Conservation (phyloP, 1,140 invertebrate species). For the Drosophila pectinifera region DNA sequence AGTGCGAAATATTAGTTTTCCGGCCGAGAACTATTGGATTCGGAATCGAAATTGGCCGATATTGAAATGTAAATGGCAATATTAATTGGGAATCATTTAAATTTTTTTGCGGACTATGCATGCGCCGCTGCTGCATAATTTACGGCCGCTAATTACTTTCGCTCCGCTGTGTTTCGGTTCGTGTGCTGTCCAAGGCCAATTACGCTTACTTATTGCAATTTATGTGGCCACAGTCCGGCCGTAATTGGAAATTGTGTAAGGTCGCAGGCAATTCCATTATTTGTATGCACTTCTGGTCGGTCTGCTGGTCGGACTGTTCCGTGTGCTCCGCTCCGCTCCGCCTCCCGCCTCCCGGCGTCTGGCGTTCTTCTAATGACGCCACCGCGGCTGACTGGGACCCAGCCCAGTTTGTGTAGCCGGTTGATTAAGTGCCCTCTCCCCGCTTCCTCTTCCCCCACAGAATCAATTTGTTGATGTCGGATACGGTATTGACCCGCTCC, state of each 20-base stretch:
- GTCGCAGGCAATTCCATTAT: slow-evolving; percentile 47
- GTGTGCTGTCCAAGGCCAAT: slow-evolving; percentile 51
- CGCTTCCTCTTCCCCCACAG: slow-evolving; percentile 5
- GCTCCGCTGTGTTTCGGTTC: slow-evolving; percentile 38
- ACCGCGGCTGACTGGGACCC: slow-evolving; percentile 12
- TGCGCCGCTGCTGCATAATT: slow-evolving; percentile 42
- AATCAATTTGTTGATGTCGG: slow-evolving; percentile 47
- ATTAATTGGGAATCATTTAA: slow-evolving; percentile 55
- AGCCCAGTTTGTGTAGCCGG: slow-evolving; percentile 38
- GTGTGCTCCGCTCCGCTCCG: neutral
- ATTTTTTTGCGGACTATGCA: slow-evolving; percentile 34
- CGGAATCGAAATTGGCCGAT: slow-evolving; percentile 18
- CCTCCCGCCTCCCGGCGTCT: neutral
- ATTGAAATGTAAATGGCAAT: slow-evolving; percentile 51
- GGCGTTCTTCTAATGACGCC: slow-evolving; percentile 41
- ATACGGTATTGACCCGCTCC: slow-evolving; percentile 6
- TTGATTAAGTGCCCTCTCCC: slow-evolving; percentile 46
- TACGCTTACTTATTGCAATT: slow-evolving; percentile 56
- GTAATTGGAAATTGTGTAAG: slow-evolving; percentile 56
- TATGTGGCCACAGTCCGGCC: slow-evolving; percentile 51
- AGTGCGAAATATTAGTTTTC: slow-evolving; percentile 13
- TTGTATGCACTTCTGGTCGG: slow-evolving; percentile 48
- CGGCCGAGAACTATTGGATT: slow-evolving; percentile 20
- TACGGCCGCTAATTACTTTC: slow-evolving; percentile 50
- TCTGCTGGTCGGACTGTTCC: neutral